Conservation (phyloP, 1,140 invertebrate genomes). For the Carcinoscorpius rotundicauda region DNA sequence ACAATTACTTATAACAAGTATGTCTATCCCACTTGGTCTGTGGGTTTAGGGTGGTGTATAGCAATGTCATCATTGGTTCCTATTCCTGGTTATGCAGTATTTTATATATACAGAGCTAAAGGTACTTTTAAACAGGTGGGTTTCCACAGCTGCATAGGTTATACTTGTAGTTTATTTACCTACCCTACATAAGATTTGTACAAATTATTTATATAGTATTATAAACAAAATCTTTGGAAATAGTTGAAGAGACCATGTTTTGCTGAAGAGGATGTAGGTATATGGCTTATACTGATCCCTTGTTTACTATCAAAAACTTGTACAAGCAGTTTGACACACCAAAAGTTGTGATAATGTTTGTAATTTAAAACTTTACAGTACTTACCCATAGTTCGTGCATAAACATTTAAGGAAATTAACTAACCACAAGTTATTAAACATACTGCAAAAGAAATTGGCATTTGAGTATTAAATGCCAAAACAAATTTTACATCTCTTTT, state of each 20-base stretch:
- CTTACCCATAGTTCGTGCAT: too few relatives aligned
- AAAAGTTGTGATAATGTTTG: too few relatives aligned
- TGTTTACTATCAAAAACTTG: too few relatives aligned
- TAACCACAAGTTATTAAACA: too few relatives aligned
- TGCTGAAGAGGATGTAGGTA: background rate
- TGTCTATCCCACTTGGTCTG: constrained; percentile 61
- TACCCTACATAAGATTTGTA: background rate
- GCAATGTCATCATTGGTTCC: constrained; percentile 24
- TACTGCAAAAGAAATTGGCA: too few relatives aligned
- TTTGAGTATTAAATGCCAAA: too few relatives aligned
- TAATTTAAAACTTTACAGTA: too few relatives aligned
- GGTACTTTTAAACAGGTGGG: constrained; percentile 14
- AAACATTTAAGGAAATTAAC: too few relatives aligned
- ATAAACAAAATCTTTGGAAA: background rate
- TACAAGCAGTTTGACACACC: too few relatives aligned
- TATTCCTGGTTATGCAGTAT: constrained; percentile 14
- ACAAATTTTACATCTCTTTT: too few relatives aligned
- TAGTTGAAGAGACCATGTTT: background rate
- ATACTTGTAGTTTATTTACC: background rate
- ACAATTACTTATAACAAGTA: constrained; percentile 18
- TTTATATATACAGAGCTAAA: constrained; percentile 11
- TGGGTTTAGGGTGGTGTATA: constrained; percentile 60
- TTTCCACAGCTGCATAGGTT: background rate
- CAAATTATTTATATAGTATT: background rate
- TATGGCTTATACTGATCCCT: too few relatives aligned